phyloP scores from a whole-genome alignment of 2,113 vertebrate genomes.

The Leiothrix lutea region DNA sequence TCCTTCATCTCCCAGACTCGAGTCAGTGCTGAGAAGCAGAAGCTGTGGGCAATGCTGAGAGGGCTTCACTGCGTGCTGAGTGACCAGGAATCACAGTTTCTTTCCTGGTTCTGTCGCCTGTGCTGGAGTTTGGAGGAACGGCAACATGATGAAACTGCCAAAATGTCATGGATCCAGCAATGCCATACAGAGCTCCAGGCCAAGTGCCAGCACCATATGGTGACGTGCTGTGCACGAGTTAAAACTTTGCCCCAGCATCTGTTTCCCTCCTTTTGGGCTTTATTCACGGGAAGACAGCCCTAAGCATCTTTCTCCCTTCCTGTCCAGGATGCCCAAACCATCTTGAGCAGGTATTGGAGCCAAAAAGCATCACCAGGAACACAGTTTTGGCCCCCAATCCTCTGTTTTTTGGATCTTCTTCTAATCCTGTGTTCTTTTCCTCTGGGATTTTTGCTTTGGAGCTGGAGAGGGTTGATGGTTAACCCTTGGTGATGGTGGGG shows the following conservation, averaged over 20 bases:
- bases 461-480: not conserved
- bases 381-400: not conserved
- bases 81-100: not conserved
- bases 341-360: not conserved
- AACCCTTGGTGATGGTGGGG: not conserved
- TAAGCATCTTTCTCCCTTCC: not conserved
- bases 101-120: rapidly evolving
- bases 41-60: rapidly evolving
- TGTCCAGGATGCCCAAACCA: not conserved
- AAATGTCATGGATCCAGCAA: not conserved
- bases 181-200: not conserved
- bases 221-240: not conserved
- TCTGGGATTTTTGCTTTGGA: not conserved
- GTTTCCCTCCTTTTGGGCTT: not conserved
- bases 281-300: not conserved
- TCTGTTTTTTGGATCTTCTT: rapidly evolving
- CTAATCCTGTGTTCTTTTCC: not conserved
- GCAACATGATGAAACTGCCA: rapidly evolving
- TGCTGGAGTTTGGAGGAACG: not conserved
- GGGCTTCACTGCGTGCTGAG: rapidly evolving
- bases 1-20: not conserved
- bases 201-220: not conserved
- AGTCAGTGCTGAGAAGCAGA: not conserved
- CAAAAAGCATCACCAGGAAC: not conserved
- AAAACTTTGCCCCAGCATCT: not conserved